Conservation (phyloP, 2,888 invertebrate species). For the Chorisops tibialis region DNA sequence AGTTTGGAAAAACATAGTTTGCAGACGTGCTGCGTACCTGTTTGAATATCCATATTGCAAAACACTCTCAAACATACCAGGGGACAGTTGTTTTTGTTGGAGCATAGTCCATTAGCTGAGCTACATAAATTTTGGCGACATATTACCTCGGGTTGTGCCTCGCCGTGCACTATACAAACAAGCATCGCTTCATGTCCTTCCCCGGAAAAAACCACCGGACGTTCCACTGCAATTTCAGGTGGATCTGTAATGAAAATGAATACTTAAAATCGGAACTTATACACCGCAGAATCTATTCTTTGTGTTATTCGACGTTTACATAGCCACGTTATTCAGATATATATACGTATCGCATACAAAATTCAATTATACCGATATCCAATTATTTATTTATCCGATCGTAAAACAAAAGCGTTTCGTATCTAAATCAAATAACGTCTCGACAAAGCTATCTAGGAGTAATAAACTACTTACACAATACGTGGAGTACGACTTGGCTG, state of each 20-base stretch:
- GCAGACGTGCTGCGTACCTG: not conserved
- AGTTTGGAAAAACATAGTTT: not conserved
- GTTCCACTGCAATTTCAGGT: conserved; percentile 56
- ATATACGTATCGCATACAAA: no score
- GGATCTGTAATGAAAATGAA: conserved; percentile 43
- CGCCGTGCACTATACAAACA: conserved; percentile 66
- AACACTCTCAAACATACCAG: not conserved
- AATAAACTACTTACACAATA: conserved; percentile 59
- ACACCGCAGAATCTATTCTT: conserved; percentile 20
- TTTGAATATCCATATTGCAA: no score
- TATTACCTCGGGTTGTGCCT: conserved; percentile 65
- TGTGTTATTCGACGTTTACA: conserved; percentile 23
- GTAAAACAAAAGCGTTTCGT: not conserved
- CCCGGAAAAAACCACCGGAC: conserved; percentile 63
- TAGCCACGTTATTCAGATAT: no score
- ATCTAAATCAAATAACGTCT: not conserved
- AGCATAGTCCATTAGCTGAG: not conserved
- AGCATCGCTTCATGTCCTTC: conserved; percentile 66
- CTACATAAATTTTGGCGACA: conserved; percentile 33
- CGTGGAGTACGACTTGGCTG: conserved; percentile 60
- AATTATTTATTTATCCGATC: no score
- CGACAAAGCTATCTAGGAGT: not conserved
- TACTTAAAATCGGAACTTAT: conserved; percentile 16
- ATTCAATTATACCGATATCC: no score
- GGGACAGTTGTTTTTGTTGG: not conserved